Percentiles rank a stretch among this genome's conserved stretches.
These are phyloP conservation scores for Falco novaeseelandiae DNA, from an alignment of 2,797 vertebrate genomes.

Conservation along the genomic window DNA sequence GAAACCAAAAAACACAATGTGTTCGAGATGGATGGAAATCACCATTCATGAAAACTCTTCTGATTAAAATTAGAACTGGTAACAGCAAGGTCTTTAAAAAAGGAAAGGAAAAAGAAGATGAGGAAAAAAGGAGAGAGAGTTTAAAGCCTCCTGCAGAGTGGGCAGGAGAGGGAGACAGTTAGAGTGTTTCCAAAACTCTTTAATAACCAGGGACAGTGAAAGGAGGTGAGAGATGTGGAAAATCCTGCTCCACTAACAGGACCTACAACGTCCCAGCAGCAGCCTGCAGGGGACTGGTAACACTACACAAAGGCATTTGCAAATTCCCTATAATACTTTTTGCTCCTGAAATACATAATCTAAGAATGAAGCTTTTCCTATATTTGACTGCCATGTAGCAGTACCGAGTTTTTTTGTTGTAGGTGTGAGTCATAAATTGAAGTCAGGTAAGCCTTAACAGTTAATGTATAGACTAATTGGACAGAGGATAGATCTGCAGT, in stretches of 20 bases:
- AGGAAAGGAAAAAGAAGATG: not conserved
- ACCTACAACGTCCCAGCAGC: not conserved
- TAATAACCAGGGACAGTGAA: not conserved
- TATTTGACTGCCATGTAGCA: not conserved
- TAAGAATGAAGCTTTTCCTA: not conserved
- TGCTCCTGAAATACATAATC: not conserved
- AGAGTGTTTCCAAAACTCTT: not conserved
- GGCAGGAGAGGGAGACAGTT: not conserved
- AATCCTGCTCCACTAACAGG: not conserved
- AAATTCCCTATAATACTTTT: not conserved
- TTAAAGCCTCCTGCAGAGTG: not conserved
- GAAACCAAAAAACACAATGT: not conserved
- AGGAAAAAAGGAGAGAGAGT: not conserved
- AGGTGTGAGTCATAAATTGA: not conserved
- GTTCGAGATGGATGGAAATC: not conserved
- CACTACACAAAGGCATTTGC: not conserved
- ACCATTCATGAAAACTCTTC: not conserved
- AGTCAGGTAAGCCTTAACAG: not conserved
- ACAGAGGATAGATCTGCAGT: not conserved
- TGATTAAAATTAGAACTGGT: not conserved
- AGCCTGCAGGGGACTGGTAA: not conserved
- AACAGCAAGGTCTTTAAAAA: not conserved
- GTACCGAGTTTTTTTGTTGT: not conserved
- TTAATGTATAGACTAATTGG: not conserved
- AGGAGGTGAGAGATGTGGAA: not conserved